phyloP scores from a whole-genome alignment of 2,888 invertebrate genomes.

The Parnassius apollo region DNA sequence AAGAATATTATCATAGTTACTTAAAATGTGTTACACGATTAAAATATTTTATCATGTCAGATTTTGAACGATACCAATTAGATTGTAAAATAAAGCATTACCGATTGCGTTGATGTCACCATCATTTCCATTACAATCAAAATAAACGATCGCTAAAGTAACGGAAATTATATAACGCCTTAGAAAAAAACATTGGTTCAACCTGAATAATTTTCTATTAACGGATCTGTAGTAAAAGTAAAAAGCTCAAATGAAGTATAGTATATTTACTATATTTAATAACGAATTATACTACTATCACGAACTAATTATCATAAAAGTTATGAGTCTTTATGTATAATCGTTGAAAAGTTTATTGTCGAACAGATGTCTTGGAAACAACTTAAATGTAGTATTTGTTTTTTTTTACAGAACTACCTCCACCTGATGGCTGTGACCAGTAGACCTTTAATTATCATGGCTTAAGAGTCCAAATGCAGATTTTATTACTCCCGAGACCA shows the following conservation, averaged over 20 bases:
- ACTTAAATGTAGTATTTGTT: neutral
- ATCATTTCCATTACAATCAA: constrained; percentile 63
- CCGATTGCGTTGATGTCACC: constrained; percentile 63
- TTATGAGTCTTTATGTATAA: constrained; percentile 3
- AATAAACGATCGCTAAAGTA: constrained; percentile 46
- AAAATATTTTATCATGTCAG: constrained; percentile 4
- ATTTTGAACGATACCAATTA: neutral
- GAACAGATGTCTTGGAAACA: neutral
- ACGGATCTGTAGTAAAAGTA: constrained; percentile 11
- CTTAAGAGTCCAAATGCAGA: too few relatives aligned
- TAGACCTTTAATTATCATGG: too few relatives aligned
- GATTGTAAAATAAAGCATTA: constrained; percentile 29
- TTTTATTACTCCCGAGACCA: too few relatives aligned
- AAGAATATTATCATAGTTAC: too few relatives aligned
- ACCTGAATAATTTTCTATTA: constrained; percentile 30
- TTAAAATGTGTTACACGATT: constrained; percentile 7
- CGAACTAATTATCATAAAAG: constrained; percentile 13
- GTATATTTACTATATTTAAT: neutral
- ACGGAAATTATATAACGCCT: constrained; percentile 60
- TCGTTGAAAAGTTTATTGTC: constrained; percentile 10
- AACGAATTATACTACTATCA: constrained; percentile 3
- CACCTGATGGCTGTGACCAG: too few relatives aligned
- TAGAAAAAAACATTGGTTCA: constrained; percentile 41
- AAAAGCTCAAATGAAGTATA: constrained; percentile 8
- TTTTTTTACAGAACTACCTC: neutral